Base-by-base conservation (phyloP, 2,113 vertebrate species). In the Phaethornis superciliosus region DNA sequence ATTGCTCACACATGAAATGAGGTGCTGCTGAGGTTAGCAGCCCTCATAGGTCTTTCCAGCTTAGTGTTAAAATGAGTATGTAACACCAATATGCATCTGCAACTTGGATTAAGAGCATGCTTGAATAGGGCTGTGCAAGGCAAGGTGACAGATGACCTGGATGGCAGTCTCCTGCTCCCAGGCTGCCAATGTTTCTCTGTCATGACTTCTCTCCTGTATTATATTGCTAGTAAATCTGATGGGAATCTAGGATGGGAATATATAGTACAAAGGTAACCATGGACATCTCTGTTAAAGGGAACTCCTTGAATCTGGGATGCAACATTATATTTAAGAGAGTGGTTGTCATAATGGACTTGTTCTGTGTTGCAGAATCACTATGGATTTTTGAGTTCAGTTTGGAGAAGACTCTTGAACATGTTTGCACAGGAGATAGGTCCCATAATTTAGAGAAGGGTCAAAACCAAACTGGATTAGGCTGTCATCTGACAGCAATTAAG, bases 1-100 rank as follows among this genome's bases (percentile, higher is more conserved):
- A 94, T 90, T 89, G 86, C 60, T 96, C 88, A 92, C 78, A 87
- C 77, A 74, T 65, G 49, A 95, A 91, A 93, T 65, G 71, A 93
- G 68, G 54, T 0, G 3, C 76, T 77, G 63, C 85, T 82, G 85
- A 93, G 82, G 46, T 74, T 82, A 94, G 81, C 89, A 93, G 58
- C 65, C 67, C 27, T 87, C 40, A 16, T 16, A 93, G 70, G 69
- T 88, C 72, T 88, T 92, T 84, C 64, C 74, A 95, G 60, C 60
- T 90, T 49, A 68, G 49, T 79, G 85, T 91, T 74, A 72, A 76
- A 82, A 90, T 72, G 58, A 90, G 80, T 40, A 84, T 95, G 74
- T 24, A 78, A 80, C 46, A 87, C 84, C 70, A 65, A 18, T 68
- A 81, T 26, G 20, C 49, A 49, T 92, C 75, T 76, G 19, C 51